These are phyloP conservation scores for Lydus trimaculatus DNA, from an alignment of 2,888 invertebrate genomes.

Conservation along the genomic window DNA sequence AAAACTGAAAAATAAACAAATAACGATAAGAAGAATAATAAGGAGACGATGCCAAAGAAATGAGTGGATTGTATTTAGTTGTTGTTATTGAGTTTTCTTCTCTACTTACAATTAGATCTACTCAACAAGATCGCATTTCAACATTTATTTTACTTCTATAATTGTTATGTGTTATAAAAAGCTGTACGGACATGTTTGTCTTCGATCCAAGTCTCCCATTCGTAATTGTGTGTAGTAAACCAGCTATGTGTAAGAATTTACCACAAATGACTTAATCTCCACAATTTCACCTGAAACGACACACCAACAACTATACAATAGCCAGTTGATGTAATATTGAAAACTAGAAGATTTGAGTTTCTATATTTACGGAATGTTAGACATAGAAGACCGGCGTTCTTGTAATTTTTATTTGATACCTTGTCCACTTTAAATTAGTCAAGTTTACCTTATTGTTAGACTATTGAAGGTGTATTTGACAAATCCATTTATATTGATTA, in stretches of 20 bases:
- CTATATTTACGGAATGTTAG: too few relatives aligned
- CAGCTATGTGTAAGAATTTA: slow-evolving; percentile 49
- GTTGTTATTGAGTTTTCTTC: not conserved
- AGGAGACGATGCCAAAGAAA: not conserved
- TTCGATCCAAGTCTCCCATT: slow-evolving; percentile 44
- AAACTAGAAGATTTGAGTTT: too few relatives aligned
- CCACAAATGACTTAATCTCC: slow-evolving; percentile 54
- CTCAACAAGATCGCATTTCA: slow-evolving; percentile 39
- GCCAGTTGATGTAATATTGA: not conserved
- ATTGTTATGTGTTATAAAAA: slow-evolving; percentile 56
- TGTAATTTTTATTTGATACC: too few relatives aligned
- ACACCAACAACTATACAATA: not conserved
- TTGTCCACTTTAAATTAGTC: too few relatives aligned
- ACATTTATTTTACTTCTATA: slow-evolving; percentile 46
- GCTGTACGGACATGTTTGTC: slow-evolving; percentile 52
- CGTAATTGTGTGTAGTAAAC: slow-evolving; percentile 52
- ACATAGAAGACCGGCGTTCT: too few relatives aligned
- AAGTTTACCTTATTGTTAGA: too few relatives aligned
- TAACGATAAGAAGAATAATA: not conserved
- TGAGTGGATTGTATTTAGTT: not conserved
- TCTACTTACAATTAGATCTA: too few relatives aligned
- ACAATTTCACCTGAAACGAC: slow-evolving; percentile 47
- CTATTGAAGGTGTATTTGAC: too few relatives aligned
- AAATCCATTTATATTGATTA: too few relatives aligned
- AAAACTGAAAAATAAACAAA: not conserved